Evolutionary conservation across 1,140 invertebrate species (phyloP).

Genomic region (Melanaphis sacchari): DNA sequence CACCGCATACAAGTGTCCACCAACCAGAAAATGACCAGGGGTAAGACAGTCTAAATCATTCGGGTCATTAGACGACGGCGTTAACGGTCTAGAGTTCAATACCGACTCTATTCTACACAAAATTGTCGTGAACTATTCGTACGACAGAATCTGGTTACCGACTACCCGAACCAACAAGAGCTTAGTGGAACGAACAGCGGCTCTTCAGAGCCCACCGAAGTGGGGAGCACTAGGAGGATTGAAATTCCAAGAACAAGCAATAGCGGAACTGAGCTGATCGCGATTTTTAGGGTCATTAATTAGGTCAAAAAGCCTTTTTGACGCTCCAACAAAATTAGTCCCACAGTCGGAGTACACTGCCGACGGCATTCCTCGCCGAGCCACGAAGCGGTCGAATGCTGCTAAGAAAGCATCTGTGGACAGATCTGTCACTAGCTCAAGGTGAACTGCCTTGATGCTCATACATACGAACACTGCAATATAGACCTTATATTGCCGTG

Average conservation of each 20-base stretch:
- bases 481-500: constrained; percentile 60
- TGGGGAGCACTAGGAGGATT: constrained; percentile 60
- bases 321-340: constrained; percentile 63
- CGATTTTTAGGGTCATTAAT: not conserved
- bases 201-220: too few relatives aligned
- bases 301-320: constrained; percentile 9
- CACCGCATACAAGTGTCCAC: not conserved
- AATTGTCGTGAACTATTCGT: constrained; percentile 14
- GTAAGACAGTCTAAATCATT: constrained; percentile 59
- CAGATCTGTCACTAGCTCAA: constrained; percentile 64
- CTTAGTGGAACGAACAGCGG: constrained; percentile 60
- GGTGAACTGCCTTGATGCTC: constrained; percentile 63
- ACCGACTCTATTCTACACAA: not conserved
- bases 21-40: constrained; percentile 62
- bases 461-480: constrained; percentile 65
- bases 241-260: constrained; percentile 60
- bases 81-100: constrained; percentile 62
- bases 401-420: constrained; percentile 63
- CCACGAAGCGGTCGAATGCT: constrained; percentile 63
- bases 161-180: constrained; percentile 59
- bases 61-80: constrained; percentile 60
- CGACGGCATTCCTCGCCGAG: constrained; percentile 62
- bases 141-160: constrained; percentile 57
- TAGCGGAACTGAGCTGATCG: not conserved
- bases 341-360: constrained; percentile 63